These are phyloP conservation scores for Tenebrosternarchus preto DNA, from an alignment of 2,113 vertebrate species.

Conservation along the genomic window DNA sequence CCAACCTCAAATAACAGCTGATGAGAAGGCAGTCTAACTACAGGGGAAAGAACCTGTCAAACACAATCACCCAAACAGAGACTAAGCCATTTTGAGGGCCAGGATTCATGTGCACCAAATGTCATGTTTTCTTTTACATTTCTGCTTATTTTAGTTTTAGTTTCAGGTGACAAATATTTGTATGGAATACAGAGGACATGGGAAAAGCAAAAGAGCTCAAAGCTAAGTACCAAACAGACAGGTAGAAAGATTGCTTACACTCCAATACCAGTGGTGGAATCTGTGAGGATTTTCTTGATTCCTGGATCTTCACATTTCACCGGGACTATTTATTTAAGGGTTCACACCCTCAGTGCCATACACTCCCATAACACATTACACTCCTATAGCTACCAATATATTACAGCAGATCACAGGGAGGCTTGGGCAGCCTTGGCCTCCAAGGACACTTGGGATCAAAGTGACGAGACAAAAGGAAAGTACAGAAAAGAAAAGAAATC, in stretches of 20 bases:
- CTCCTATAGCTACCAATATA: background rate
- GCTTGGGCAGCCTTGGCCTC: no score
- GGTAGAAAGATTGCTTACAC: constrained; percentile 4
- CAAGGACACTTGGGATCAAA: no score
- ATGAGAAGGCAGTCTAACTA: constrained; percentile 65
- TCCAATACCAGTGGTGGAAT: constrained; percentile 45
- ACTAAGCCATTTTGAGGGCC: constrained; percentile 55
- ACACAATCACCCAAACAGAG: constrained; percentile 68
- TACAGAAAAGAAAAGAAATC: background rate
- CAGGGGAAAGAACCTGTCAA: constrained; percentile 61
- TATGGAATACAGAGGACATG: background rate
- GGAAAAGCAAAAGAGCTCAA: background rate
- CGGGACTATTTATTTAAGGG: constrained; percentile 65
- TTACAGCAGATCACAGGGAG: background rate
- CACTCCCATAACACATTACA: background rate
- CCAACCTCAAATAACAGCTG: constrained; percentile 65
- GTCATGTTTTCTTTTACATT: background rate
- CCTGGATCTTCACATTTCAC: constrained; percentile 31
- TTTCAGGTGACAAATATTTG: background rate
- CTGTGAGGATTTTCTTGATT: constrained; percentile 39
- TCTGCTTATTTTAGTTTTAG: background rate
- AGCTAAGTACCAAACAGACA: background rate
- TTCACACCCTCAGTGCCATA: constrained; percentile 56
- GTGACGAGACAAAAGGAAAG: constrained; percentile 49
- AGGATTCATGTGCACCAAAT: background rate